Conservation (phyloP, 2,797 vertebrate genomes). For the Manis crassicaudata region DNA sequence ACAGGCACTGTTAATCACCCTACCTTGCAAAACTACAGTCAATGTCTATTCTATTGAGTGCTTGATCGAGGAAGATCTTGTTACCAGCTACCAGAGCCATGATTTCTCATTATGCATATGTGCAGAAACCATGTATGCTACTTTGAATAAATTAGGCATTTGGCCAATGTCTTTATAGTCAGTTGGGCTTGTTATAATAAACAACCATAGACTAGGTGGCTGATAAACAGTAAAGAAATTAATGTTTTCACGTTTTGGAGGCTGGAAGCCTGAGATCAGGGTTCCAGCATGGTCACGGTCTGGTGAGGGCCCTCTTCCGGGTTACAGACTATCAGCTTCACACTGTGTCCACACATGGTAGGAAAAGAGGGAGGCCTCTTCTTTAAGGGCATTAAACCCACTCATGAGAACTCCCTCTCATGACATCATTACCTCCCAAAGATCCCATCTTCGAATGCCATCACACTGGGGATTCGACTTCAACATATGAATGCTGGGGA, state of each 20-base stretch:
- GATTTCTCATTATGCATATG: constrained; percentile 14
- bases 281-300: not conserved
- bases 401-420: not conserved
- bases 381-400: not conserved
- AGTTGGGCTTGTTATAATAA: not conserved
- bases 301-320: not conserved
- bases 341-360: no score
- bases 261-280: not conserved
- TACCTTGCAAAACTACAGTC: not conserved
- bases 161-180: not conserved
- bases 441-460: not conserved
- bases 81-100: not conserved
- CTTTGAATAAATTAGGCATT: not conserved
- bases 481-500: not conserved
- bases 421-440: not conserved
- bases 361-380: not conserved
- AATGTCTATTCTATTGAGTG: not conserved
- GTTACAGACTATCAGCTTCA: not conserved
- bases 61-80: not conserved
- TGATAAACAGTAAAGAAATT: not conserved
- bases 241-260: not conserved
- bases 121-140: not conserved
- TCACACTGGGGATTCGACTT: not conserved
- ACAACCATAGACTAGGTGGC: not conserved
- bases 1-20: not conserved